These are phyloP conservation scores for Cheilosia grossa DNA, from an alignment of 2,888 invertebrate species.

Conservation along the genomic window DNA sequence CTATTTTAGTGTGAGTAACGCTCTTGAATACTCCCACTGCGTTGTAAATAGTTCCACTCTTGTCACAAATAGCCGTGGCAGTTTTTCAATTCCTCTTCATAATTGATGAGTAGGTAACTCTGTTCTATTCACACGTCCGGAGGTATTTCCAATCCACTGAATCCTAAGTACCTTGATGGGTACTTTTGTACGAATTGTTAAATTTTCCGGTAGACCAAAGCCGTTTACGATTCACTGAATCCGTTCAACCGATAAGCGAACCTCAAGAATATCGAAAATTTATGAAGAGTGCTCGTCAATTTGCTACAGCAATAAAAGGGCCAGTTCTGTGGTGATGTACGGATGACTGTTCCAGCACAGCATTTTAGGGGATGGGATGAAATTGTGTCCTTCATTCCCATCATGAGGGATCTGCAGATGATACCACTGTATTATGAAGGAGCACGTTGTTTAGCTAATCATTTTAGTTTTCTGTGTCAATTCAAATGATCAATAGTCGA, in stretches of 20 bases:
- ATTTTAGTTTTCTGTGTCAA: neutral
- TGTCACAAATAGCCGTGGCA: neutral
- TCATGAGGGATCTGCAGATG: slow-evolving; percentile 10
- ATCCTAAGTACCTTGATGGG: slow-evolving; percentile 53
- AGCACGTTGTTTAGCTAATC: neutral
- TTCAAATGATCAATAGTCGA: slow-evolving; percentile 19
- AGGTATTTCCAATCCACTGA: slow-evolving; percentile 55
- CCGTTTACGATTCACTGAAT: slow-evolving; percentile 62
- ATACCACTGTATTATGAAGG: neutral
- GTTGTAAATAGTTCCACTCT: neutral
- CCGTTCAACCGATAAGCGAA: slow-evolving; percentile 50
- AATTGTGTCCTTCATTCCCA: neutral
- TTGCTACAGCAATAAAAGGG: slow-evolving; percentile 57
- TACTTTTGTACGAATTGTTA: slow-evolving; percentile 64
- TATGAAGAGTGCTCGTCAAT: slow-evolving; percentile 57
- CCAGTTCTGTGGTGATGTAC: slow-evolving; percentile 17
- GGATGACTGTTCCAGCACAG: slow-evolving; percentile 20
- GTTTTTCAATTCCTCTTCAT: neutral
- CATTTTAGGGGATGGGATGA: slow-evolving; percentile 20
- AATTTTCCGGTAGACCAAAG: slow-evolving; percentile 63
- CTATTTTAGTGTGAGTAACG: no score
- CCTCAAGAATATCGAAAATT: slow-evolving; percentile 66
- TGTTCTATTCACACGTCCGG: neutral
- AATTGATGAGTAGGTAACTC: neutral
- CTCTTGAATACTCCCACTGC: no score